These are phyloP conservation scores for Polymixis flavicincta DNA, from an alignment of 2,888 invertebrate genomes.

Conservation along the genomic window DNA sequence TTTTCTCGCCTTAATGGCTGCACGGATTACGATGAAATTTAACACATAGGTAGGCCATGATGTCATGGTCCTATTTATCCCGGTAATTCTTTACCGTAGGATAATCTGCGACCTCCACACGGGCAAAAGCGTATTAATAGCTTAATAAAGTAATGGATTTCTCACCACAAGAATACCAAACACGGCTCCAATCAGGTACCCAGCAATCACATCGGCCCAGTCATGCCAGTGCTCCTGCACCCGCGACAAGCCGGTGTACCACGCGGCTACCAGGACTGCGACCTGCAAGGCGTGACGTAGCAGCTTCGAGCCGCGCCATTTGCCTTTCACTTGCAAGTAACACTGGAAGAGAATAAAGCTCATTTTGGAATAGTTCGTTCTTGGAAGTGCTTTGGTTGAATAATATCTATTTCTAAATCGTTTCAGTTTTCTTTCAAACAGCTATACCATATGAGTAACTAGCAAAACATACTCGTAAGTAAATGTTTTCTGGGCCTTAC, in stretches of 20 bases:
- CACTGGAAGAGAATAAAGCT: conserved; percentile 87
- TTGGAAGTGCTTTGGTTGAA: not conserved
- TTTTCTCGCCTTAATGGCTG: not conserved
- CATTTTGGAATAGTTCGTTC: not conserved
- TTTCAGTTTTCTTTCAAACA: not conserved
- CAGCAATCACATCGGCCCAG: conserved; percentile 96
- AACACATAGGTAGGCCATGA: not conserved
- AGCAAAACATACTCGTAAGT: too few species aligned
- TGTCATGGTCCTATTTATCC: too few species aligned
- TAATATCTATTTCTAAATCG: not conserved
- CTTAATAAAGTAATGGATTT: conserved; percentile 6
- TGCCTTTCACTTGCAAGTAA: conserved; percentile 94
- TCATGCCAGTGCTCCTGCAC: conserved; percentile 97
- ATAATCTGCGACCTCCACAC: not conserved
- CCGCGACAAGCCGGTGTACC: conserved; percentile 94
- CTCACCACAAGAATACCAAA: conserved; percentile 90
- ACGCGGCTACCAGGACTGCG: conserved; percentile 92
- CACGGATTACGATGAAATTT: not conserved
- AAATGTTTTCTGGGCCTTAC: not conserved
- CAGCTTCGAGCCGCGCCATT: conserved; percentile 93
- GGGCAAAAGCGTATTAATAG: not conserved
- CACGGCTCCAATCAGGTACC: conserved; percentile 91
- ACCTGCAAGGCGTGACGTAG: conserved; percentile 94
- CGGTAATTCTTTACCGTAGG: not conserved
- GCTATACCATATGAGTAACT: too few species aligned